These are phyloP conservation scores for Gambusia affinis DNA, from an alignment of 2,113 vertebrate genomes.

Conservation along the genomic window DNA sequence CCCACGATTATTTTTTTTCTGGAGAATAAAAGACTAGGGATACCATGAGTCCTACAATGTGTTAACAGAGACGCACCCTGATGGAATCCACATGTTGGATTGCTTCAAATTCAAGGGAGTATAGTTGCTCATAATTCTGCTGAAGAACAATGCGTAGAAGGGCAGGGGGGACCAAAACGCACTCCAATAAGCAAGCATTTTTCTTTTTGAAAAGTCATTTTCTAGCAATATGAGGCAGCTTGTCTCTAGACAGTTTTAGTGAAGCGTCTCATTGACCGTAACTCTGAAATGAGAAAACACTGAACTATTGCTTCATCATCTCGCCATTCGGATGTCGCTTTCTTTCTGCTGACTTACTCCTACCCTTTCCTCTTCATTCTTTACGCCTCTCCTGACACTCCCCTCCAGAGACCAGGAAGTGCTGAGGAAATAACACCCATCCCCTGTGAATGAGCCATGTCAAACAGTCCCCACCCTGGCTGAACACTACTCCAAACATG, in stretches of 20 bases:
- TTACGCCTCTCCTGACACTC: constrained; percentile 45
- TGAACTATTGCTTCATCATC: not conserved
- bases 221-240: not conserved
- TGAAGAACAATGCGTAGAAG: not conserved
- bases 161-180: not conserved
- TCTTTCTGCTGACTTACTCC: not conserved
- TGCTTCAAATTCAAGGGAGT: not conserved
- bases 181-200: not conserved
- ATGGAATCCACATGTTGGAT: not conserved
- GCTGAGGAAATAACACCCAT: constrained; percentile 80
- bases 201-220: not conserved
- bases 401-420: constrained; percentile 70
- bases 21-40: no score
- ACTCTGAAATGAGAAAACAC: not conserved
- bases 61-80: not conserved
- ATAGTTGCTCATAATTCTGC: not conserved
- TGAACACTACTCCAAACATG: constrained; percentile 34
- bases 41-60: not conserved
- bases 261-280: not conserved
- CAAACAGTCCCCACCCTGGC: constrained; percentile 50
- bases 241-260: not conserved
- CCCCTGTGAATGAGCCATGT: constrained; percentile 69
- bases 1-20: no score
- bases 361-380: constrained; percentile 21
- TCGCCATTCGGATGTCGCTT: not conserved